phyloP scores from a whole-genome alignment of 2,888 invertebrate genomes.

The Caenorhabditis sp. region DNA sequence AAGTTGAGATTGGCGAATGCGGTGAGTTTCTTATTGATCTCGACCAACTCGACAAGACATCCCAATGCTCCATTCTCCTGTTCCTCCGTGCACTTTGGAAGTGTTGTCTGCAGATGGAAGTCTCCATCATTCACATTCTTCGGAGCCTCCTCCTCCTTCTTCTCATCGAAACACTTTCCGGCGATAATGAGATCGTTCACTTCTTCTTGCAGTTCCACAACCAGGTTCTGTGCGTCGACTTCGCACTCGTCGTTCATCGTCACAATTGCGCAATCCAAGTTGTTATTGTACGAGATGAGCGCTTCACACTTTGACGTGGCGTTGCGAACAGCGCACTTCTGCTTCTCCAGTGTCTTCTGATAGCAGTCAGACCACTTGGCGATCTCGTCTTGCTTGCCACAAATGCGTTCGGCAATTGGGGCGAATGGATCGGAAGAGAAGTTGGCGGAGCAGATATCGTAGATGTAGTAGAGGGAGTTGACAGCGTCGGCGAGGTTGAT shows the following conservation, averaged over 20 bases:
- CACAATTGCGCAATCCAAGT: conserved; percentile 79
- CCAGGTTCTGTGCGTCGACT: conserved; percentile 78
- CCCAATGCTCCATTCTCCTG: conserved; percentile 80
- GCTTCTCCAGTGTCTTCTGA: conserved; percentile 71
- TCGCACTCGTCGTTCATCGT: conserved; percentile 80
- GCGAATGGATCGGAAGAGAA: conserved; percentile 63
- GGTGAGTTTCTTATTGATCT: conserved; percentile 79
- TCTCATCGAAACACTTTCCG: conserved; percentile 71
- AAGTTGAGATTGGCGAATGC: conserved; percentile 78
- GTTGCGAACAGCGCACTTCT: conserved; percentile 68
- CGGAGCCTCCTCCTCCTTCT: conserved; percentile 61
- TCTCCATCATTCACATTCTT: conserved; percentile 56
- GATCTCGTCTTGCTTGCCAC: conserved; percentile 72
- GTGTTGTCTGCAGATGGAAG: conserved; percentile 68
- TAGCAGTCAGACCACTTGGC: conserved; percentile 74
- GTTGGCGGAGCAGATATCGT: conserved; percentile 71
- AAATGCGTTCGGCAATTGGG: conserved; percentile 64
- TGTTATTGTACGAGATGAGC: conserved; percentile 77
- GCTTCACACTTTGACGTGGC: conserved; percentile 72
- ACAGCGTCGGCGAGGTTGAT: conserved; percentile 75
- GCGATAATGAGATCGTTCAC: conserved; percentile 71
- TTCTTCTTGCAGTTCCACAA: conserved; percentile 76
- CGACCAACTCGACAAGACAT: conserved; percentile 81
- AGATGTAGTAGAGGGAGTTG: conserved; percentile 72
- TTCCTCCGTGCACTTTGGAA: conserved; percentile 72